A percentile compares a stretch with the other conserved stretches of the same genome.
These are phyloP conservation scores for Toxonevra muliebris DNA, from an alignment of 2,888 invertebrate species.

Conservation along the genomic window DNA sequence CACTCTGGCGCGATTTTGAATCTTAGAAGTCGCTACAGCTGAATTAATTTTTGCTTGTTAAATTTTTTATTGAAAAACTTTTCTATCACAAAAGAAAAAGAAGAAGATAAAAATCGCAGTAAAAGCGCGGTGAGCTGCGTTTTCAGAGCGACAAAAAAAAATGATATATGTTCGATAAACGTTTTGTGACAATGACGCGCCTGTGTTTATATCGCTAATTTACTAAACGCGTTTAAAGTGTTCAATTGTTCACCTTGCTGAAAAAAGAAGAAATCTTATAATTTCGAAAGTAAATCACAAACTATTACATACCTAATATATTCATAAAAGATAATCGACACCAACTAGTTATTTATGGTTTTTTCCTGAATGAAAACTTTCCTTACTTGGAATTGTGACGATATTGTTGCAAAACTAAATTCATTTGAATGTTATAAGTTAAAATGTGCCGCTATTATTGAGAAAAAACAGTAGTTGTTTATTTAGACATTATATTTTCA, in stretches of 20 bases:
- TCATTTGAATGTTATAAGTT: slow-evolving; percentile 15
- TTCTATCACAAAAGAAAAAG: no score
- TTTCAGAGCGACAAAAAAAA: no score
- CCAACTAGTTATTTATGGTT: slow-evolving; percentile 28
- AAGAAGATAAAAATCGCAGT: no score
- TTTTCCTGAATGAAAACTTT: slow-evolving; percentile 26
- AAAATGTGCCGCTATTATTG: slow-evolving; percentile 18
- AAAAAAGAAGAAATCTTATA: slow-evolving; percentile 22
- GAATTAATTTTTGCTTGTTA: no score
- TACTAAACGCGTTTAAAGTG: slow-evolving; percentile 21
- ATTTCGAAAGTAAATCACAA: slow-evolving; percentile 23
- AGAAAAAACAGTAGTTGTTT: slow-evolving; percentile 16
- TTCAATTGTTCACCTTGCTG: slow-evolving; percentile 25
- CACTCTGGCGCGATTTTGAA: no score
- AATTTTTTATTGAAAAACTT: no score
- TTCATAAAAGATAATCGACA: slow-evolving; percentile 27
- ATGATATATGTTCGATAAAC: no score
- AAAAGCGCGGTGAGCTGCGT: no score
- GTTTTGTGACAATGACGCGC: no score
- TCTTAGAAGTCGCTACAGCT: no score
- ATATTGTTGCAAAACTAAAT: slow-evolving; percentile 27
- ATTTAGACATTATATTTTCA: slow-evolving; percentile 27
- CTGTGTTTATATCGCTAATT: slow-evolving; percentile 1
- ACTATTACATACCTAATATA: slow-evolving; percentile 25
- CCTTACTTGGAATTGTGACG: slow-evolving; percentile 27